A percentile compares a stretch with the other conserved stretches of the same genome.
Conservation (phyloP, 2,113 vertebrate genomes). For the Campylomormyrus tamandua region DNA sequence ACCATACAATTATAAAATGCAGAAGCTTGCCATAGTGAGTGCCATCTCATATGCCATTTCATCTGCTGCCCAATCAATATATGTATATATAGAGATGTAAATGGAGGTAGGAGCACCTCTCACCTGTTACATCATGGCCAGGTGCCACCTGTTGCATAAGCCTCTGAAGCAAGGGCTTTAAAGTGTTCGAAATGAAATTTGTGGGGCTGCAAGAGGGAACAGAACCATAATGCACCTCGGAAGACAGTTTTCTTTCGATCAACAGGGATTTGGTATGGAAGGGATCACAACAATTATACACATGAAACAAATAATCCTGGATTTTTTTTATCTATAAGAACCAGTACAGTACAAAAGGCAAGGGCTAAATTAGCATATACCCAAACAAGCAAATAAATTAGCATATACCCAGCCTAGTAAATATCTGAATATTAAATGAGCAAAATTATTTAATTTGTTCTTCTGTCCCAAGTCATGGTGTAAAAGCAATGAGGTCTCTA, state of each 20-base stretch:
- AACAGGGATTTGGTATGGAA: neutral
- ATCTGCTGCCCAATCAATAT: neutral
- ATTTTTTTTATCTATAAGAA: too few species aligned
- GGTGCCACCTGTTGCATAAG: neutral
- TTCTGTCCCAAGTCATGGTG: neutral
- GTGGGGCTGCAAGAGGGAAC: neutral
- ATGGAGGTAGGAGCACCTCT: neutral
- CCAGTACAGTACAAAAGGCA: neutral
- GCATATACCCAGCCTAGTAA: neutral
- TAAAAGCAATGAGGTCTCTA: too few species aligned
- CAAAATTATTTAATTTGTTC: neutral
- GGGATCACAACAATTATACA: neutral
- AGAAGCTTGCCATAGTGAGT: neutral
- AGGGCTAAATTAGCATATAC: neutral
- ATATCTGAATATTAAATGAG: neutral
- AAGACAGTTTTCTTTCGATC: neutral
- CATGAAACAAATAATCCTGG: neutral
- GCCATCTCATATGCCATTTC: neutral
- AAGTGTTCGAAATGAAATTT: neutral
- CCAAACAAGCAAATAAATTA: neutral
- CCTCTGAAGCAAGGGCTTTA: neutral
- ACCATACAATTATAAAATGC: neutral
- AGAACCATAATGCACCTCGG: neutral
- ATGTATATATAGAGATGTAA: neutral
- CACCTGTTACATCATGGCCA: neutral